phyloP scores from a whole-genome alignment of 2,797 vertebrate species.

The Sciaenops ocellatus region DNA sequence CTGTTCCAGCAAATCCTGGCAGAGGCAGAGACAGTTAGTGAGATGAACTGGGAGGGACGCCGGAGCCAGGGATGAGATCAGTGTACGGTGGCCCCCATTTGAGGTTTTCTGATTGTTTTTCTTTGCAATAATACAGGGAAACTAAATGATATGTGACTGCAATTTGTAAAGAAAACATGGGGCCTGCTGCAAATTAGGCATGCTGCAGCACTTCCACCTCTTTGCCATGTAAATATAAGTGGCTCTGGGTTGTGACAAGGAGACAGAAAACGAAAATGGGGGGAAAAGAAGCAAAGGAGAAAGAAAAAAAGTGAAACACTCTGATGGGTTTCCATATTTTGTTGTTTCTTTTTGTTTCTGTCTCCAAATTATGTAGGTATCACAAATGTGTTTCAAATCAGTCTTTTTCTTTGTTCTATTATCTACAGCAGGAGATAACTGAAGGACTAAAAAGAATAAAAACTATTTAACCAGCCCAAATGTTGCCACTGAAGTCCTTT shows the following conservation, averaged over 20 bases:
- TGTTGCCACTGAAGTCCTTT: slow-evolving; percentile 34
- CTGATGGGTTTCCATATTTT: slow-evolving; percentile 8
- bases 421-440: slow-evolving; percentile 1
- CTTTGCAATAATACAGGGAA: slow-evolving; percentile 77
- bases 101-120: slow-evolving; percentile 79
- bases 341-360: background rate
- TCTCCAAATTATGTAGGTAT: slow-evolving; percentile 1
- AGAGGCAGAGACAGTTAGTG: slow-evolving; percentile 69
- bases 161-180: slow-evolving; percentile 79
- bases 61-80: slow-evolving; percentile 65
- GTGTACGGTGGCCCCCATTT: slow-evolving; percentile 49
- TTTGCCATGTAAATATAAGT: slow-evolving; percentile 53
- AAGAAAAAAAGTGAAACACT: background rate
- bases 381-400: slow-evolving; percentile 6
- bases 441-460: slow-evolving; percentile 26
- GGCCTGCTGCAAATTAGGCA: slow-evolving; percentile 73
- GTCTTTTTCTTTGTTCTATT: slow-evolving; percentile 22
- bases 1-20: slow-evolving; percentile 77
- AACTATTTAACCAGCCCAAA: slow-evolving; percentile 21
- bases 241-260: slow-evolving; percentile 51
- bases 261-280: slow-evolving; percentile 42
- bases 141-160: slow-evolving; percentile 80
- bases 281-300: slow-evolving; percentile 3
- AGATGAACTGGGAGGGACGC: slow-evolving; percentile 70
- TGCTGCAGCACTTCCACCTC: slow-evolving; percentile 62